Evolutionary conservation across 2,113 vertebrate species (phyloP).

Genomic region (Lophius piscatorius): DNA sequence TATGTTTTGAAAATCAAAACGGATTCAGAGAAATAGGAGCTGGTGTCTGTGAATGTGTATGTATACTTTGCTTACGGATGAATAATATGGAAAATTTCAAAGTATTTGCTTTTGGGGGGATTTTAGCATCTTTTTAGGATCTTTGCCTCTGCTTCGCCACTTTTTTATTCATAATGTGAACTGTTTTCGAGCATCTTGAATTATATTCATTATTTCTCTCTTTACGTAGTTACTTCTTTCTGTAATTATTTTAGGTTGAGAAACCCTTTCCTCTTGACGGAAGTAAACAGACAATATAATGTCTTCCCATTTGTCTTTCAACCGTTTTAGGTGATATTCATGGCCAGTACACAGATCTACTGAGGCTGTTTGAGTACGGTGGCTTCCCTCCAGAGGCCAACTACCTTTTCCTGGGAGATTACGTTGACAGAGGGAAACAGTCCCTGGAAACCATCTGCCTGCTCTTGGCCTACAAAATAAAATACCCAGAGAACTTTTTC

Average conservation of each 20-base stretch:
- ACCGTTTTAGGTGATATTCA: slow-evolving; percentile 91
- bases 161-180: too few species aligned
- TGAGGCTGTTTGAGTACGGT: slow-evolving; percentile 97
- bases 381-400: slow-evolving; percentile 98
- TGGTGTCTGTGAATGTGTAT: not conserved
- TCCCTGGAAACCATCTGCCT: slow-evolving; percentile 98
- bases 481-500: slow-evolving; percentile 99
- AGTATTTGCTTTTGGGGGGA: too few species aligned
- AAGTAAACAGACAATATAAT: not conserved
- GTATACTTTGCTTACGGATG: too few species aligned
- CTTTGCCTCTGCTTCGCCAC: too few species aligned
- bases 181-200: too few species aligned
- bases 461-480: slow-evolving; percentile 98
- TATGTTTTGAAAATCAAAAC: slow-evolving; percentile 6
- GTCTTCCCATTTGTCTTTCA: not conserved
- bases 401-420: slow-evolving; percentile 98
- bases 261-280: not conserved
- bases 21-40: not conserved
- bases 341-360: slow-evolving; percentile 97
- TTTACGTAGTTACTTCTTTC: too few species aligned
- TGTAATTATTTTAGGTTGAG: not conserved
- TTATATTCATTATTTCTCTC: too few species aligned
- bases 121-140: too few species aligned
- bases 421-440: slow-evolving; percentile 98
- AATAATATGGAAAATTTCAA: too few species aligned